Conservation (phyloP, 2,113 vertebrate species). For the Prochilodus magdalenae region DNA sequence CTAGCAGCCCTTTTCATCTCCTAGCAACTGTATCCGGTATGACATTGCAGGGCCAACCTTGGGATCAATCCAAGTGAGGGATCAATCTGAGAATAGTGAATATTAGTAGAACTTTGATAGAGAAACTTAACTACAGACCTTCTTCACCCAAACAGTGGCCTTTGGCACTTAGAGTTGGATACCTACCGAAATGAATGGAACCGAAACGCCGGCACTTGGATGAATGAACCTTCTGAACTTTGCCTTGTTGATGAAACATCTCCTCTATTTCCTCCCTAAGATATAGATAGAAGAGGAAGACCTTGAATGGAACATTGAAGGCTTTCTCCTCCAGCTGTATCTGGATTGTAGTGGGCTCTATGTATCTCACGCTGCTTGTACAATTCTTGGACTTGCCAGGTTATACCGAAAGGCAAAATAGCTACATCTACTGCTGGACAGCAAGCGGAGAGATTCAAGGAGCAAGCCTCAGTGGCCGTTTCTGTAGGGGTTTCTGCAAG, state of each 20-base stretch:
- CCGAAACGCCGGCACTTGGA: constrained; percentile 1
- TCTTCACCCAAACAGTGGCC: constrained; percentile 50
- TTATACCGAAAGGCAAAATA: constrained; percentile 6
- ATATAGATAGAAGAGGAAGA: constrained; percentile 3
- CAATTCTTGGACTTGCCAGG: not conserved
- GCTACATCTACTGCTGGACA: not conserved
- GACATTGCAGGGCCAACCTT: constrained; percentile 39
- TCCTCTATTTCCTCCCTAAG: constrained; percentile 6
- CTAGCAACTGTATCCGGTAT: constrained; percentile 76
- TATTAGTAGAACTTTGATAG: constrained; percentile 35
- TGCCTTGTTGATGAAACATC: constrained; percentile 34
- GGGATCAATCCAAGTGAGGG: constrained; percentile 29
- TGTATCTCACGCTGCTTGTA: not conserved
- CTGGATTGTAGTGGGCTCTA: not conserved
- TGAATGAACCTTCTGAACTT: constrained; percentile 34
- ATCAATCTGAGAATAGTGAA: constrained; percentile 27
- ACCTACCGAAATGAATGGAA: constrained; percentile 7
- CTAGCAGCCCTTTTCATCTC: constrained; percentile 83
- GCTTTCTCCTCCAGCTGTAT: not conserved
- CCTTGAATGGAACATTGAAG: not conserved
- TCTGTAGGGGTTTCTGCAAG: not conserved
- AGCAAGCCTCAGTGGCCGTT: not conserved
- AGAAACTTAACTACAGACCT: constrained; percentile 35
- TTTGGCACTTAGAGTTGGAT: constrained; percentile 41
- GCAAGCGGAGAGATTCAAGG: not conserved